These are phyloP conservation scores for Periophthalmodon schlosseri DNA, from an alignment of 2,113 vertebrate genomes.

Conservation along the genomic window DNA sequence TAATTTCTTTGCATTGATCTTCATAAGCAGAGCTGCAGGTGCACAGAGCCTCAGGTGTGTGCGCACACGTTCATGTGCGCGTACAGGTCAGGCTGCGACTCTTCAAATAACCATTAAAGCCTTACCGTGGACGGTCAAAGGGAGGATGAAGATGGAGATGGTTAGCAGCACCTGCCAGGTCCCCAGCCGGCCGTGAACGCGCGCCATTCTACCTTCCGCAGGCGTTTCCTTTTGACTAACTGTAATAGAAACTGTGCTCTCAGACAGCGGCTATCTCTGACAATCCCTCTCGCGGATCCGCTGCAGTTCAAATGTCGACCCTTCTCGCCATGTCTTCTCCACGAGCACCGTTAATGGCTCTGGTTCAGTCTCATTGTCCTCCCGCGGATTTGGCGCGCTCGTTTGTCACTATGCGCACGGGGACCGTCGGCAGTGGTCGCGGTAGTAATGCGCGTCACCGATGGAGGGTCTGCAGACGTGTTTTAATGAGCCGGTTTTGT, in stretches of 20 bases:
- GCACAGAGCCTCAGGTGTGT: constrained; percentile 36
- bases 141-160: constrained; percentile 62
- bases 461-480: constrained; percentile 44
- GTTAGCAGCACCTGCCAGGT: constrained; percentile 70
- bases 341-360: constrained; percentile 27
- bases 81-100: constrained; percentile 46
- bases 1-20: not conserved
- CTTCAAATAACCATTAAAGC: not conserved
- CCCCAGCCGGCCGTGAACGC: constrained; percentile 38
- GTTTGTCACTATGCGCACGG: constrained; percentile 28
- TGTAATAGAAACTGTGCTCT: constrained; percentile 25
- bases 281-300: constrained; percentile 44
- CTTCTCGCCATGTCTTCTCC: constrained; percentile 50
- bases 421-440: constrained; percentile 43
- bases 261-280: constrained; percentile 14
- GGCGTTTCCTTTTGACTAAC: constrained; percentile 13
- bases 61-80: constrained; percentile 9
- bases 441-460: constrained; percentile 62
- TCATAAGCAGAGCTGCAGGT: constrained; percentile 30
- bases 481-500: constrained; percentile 51
- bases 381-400: constrained; percentile 48
- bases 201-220: constrained; percentile 44
- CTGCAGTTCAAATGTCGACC: constrained; percentile 53
- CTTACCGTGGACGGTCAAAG: constrained; percentile 68
- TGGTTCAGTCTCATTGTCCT: constrained; percentile 51